A percentile compares a stretch with the other conserved stretches of the same genome.
Conservation (phyloP, 2,888 invertebrate genomes). For the Brachypterus glaber region DNA sequence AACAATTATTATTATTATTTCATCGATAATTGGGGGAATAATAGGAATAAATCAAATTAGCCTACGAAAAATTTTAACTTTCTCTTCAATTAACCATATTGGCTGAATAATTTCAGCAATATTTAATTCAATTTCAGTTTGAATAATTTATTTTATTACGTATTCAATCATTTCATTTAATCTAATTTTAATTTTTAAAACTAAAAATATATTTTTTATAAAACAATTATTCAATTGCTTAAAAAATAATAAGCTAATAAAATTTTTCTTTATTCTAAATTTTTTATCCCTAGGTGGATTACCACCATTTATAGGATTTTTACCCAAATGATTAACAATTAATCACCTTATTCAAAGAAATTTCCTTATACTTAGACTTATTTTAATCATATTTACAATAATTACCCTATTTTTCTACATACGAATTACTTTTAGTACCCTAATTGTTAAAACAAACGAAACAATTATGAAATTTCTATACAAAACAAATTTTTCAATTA, state of each 20-base stretch:
- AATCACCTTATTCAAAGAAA: slow-evolving; percentile 44
- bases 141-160: slow-evolving; percentile 35
- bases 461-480: neutral
- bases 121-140: slow-evolving; percentile 20
- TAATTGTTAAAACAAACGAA: slow-evolving; percentile 36
- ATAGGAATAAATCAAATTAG: slow-evolving; percentile 40
- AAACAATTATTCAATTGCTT: slow-evolving; percentile 45
- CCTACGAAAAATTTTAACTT: slow-evolving; percentile 49
- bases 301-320: slow-evolving; percentile 53
- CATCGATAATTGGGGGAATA: slow-evolving; percentile 44
- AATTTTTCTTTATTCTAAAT: slow-evolving; percentile 46
- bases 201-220: slow-evolving; percentile 43
- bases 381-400: slow-evolving; percentile 46
- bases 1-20: slow-evolving; percentile 41
- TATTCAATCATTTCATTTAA: slow-evolving; percentile 43
- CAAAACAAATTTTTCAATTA: slow-evolving; percentile 5
- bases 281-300: slow-evolving; percentile 50
- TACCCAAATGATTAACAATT: slow-evolving; percentile 52
- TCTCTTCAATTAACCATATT: slow-evolving; percentile 56
- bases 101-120: slow-evolving; percentile 40
- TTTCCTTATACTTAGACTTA: slow-evolving; percentile 39
- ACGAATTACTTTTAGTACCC: slow-evolving; percentile 44
- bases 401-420: slow-evolving; percentile 49
- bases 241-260: slow-evolving; percentile 38
- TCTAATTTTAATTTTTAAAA: slow-evolving; percentile 43